These are phyloP conservation scores for Drosophila auraria DNA, from an alignment of 1,140 invertebrate genomes.

Conservation along the genomic window DNA sequence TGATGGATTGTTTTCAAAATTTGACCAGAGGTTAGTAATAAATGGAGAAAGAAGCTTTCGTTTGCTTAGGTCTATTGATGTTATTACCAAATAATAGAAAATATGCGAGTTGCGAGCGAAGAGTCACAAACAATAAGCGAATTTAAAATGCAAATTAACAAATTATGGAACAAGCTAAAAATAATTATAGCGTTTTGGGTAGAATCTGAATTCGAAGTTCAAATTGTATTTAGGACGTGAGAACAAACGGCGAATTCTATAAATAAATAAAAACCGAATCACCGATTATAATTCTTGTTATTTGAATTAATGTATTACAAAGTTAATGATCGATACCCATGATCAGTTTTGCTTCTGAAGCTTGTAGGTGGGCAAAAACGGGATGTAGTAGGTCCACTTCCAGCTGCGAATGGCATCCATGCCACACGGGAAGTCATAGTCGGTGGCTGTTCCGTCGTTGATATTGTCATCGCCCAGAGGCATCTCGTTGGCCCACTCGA, in stretches of 20 bases:
- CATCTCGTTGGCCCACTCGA: conserved; percentile 90
- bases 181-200: conserved; percentile 31
- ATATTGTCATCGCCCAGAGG: conserved; percentile 86
- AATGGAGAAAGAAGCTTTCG: conserved; percentile 25
- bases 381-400: conserved; percentile 89
- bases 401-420: conserved; percentile 86
- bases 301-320: conserved; percentile 1
- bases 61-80: conserved; percentile 70
- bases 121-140: conserved; percentile 61
- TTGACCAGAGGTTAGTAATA: conserved; percentile 23
- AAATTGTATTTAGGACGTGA: conserved; percentile 37
- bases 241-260: conserved; percentile 30
- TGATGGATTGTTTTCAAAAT: conserved; percentile 49
- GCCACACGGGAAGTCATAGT: conserved; percentile 91
- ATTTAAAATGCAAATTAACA: conserved; percentile 61
- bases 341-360: conserved; percentile 69
- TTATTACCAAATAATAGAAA: conserved; percentile 79
- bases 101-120: conserved; percentile 50
- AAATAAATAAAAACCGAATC: conserved; percentile 44
- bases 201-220: conserved; percentile 24
- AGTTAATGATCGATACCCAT: neutral
- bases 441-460: conserved; percentile 86
- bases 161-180: conserved; percentile 12
- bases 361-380: conserved; percentile 90
- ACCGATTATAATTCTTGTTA: conserved; percentile 11